Base-by-base conservation (phyloP, 2,888 invertebrate genomes). In the Blomia tropicalis region DNA sequence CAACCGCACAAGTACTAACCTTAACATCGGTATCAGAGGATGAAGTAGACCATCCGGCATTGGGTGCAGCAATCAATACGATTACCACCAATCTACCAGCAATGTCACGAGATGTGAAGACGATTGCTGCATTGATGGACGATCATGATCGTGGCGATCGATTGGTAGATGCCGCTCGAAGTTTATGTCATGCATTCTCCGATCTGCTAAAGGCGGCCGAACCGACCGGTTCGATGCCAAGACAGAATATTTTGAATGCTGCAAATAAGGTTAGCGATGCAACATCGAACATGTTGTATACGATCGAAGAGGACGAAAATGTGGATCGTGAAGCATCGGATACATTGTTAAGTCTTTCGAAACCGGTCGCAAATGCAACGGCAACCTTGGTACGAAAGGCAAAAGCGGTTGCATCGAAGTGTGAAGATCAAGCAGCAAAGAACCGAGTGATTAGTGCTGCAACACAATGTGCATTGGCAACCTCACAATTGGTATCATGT, bases 191-290 rank as follows among this genome's bases (percentile, higher is more conserved):
- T 51, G 96, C 96, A 2, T 95, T 79, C 69, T 91, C 78, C 60
- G 95, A 95, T 73, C 80, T 99, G 65, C 80, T 99, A 43, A 85
- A 83, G 72, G 92, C 95, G 0, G 93, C 95, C 0, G 93, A 96
- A 72, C 96, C 98, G 0, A 88, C 90, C 73, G 84, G 85, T 64
- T 86, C 86, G 73, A 87, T 89, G 83, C 89, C 92, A 0, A 82
- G 93, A 14, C 92, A 93, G 76, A 88, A 83, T 72, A 79, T 96
- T 32, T 80, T 98, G 59, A 89, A 88, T 73, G 95, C 96, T 0
- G 98, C 96, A 0, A 90, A 90, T 17, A 81, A 88, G 66, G 91
- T 98, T 54, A 98, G 98, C 11, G 96, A 98, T 73, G 92, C 93
- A 0, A 92, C 92, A 64, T 88, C 91, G 56, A 85, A 87, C 70